Percentiles rank a stretch among this genome's conserved stretches.
These are phyloP conservation scores for Drosophila recens DNA, from an alignment of 2,888 invertebrate species.

Conservation along the genomic window DNA sequence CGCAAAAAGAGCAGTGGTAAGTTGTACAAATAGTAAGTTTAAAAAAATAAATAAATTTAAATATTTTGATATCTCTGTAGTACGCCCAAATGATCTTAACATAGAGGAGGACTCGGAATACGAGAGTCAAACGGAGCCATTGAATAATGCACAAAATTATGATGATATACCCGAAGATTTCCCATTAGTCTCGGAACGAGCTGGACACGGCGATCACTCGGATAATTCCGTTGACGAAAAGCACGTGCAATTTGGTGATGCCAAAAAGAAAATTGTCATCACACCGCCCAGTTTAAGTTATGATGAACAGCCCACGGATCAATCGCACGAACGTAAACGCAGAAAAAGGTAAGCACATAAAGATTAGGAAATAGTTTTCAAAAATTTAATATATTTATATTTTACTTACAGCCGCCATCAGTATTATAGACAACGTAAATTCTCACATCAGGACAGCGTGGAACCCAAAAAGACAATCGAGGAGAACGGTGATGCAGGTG, in stretches of 20 bases:
- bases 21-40: constrained; percentile 8
- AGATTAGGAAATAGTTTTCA: not conserved
- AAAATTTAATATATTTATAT: not conserved
- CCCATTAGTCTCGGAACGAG: constrained; percentile 85
- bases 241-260: constrained; percentile 86
- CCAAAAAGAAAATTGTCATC: constrained; percentile 84
- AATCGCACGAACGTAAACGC: constrained; percentile 86
- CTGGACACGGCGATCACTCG: constrained; percentile 85
- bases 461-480: constrained; percentile 83
- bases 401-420: constrained; percentile 87
- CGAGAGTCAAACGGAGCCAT: constrained; percentile 82
- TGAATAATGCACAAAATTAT: constrained; percentile 83
- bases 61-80: constrained; percentile 53
- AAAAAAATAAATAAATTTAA: not conserved
- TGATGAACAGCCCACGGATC: constrained; percentile 84
- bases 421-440: constrained; percentile 90
- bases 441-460: constrained; percentile 91
- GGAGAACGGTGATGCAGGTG: constrained; percentile 83
- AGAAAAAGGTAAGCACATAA: constrained; percentile 84
- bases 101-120: constrained; percentile 84
- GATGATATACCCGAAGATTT: constrained; percentile 85
- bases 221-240: constrained; percentile 85
- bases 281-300: constrained; percentile 82
- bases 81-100: constrained; percentile 83
- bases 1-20: constrained; percentile 81